Conservation (phyloP, 1,140 invertebrate genomes). For the Pseudomyrmex dendroicus region DNA sequence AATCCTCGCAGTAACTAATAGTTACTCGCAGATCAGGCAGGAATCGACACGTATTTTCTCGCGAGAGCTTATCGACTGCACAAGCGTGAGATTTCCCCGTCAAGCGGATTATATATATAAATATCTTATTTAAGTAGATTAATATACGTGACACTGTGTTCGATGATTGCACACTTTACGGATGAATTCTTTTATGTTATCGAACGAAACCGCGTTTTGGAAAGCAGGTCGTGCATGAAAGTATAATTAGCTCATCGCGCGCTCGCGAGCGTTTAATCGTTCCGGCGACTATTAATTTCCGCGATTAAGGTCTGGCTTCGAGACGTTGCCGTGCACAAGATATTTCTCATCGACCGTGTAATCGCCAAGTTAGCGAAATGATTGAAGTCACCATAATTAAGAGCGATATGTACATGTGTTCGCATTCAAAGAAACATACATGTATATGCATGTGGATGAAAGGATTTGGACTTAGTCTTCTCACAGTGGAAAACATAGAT, state of each 20-base stretch:
- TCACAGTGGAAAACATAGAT: not conserved
- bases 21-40: not conserved
- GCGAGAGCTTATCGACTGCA: no score
- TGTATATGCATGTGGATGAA: not conserved
- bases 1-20: not conserved
- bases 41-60: no score
- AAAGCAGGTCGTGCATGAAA: slow-evolving; percentile 40
- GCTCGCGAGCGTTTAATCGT: slow-evolving; percentile 33
- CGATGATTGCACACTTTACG: not conserved
- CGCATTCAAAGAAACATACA: slow-evolving; percentile 20
- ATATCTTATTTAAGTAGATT: slow-evolving; percentile 4
- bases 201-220: slow-evolving; percentile 10
- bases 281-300: slow-evolving; percentile 33
- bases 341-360: not conserved
- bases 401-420: slow-evolving; percentile 8
- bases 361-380: slow-evolving; percentile 41
- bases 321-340: slow-evolving; percentile 26
- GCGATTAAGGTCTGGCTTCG: slow-evolving; percentile 27
- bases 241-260: slow-evolving; percentile 26
- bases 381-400: slow-evolving; percentile 45
- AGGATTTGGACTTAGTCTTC: slow-evolving; percentile 20
- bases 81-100: not conserved
- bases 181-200: slow-evolving; percentile 16
- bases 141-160: not conserved
- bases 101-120: not conserved